Evolutionary conservation across 2,888 invertebrate genomes (phyloP), one percentile per base, ranked within the genome.

Genomic region (Trisateles emortualis): DNA sequence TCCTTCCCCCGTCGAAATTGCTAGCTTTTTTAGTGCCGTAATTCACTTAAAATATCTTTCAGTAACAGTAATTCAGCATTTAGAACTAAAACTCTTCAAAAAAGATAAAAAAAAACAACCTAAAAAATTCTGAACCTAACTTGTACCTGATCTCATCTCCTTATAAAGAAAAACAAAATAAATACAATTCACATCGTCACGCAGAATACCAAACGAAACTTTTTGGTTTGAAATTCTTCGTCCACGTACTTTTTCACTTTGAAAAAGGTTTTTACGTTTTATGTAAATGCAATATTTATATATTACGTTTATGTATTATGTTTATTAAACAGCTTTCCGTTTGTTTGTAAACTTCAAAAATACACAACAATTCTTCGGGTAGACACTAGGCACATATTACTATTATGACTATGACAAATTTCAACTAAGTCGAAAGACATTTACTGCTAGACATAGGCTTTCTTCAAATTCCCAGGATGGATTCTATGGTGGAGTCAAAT

Each of bases 251-350:
- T 46, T 46, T 39, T 38, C 39, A 46, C 19, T 46, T n/a, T 14
- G 10, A 11, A 43, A 19, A 38, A n/a, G n/a, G 10, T 16, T 38
- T 38, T 30, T 39, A 19, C 32, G 11, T 13, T 14, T 45, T 38
- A 36, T 46, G 45, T 33, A 33, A 46, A 50, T 36, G n/a, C 17
- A 38, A 46, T 38, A 46, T 35, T 16, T 35, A 16, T 29, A n/a
- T n/a, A 19, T 2, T 19, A 19, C 42, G 35, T 30, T 26, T 9
- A 6, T 10, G 2, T 39, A 22, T n/a, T n/a, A n/a, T 44, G 33
- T 19, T 26, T 30, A 13, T 14, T n/a, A 4, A 33, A 19, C 0
- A 33, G n/a, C 32, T 43, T 16, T 17, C 19, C 14, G 14, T 30
- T 42, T n/a, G 16, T 2, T 30, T 30, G 29, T 14, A 13, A 32